A percentile compares a stretch with the other conserved stretches of the same genome.
phyloP scores from a whole-genome alignment of 92 coral and sea anemone species.

The Muricea muricata region DNA sequence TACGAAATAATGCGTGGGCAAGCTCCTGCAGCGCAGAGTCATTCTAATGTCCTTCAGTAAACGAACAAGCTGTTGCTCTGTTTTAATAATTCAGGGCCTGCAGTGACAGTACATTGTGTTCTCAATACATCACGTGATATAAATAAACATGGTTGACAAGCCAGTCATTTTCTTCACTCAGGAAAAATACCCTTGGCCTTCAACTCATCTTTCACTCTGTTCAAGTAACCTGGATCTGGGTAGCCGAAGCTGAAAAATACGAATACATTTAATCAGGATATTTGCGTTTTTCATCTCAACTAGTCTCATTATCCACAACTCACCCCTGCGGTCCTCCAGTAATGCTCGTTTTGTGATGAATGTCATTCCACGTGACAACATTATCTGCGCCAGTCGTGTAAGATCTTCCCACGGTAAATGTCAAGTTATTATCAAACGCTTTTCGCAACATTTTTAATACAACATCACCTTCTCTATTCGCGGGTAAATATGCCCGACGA shows the following conservation, averaged over 20 bases:
- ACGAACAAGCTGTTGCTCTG: no score
- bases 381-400: constrained; percentile 55
- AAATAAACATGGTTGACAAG: background rate
- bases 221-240: constrained; percentile 69
- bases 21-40: no score
- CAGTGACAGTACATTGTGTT: no score
- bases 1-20: background rate
- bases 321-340: constrained; percentile 63
- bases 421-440: constrained; percentile 81
- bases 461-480: constrained; percentile 64
- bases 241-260: constrained; percentile 65
- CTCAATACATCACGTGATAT: no score
- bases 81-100: no score
- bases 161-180: background rate
- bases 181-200: constrained; percentile 62
- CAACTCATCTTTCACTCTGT: constrained; percentile 67
- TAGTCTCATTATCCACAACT: no score
- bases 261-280: no score
- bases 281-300: no score
- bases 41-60: no score
- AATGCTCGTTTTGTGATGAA: constrained; percentile 77
- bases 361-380: constrained; percentile 79
- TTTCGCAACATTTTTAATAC: constrained; percentile 67
- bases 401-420: constrained; percentile 77
- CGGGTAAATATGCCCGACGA: constrained; percentile 73